Conservation (phyloP, 2,113 vertebrate species). For the Saimiri boliviensis region DNA sequence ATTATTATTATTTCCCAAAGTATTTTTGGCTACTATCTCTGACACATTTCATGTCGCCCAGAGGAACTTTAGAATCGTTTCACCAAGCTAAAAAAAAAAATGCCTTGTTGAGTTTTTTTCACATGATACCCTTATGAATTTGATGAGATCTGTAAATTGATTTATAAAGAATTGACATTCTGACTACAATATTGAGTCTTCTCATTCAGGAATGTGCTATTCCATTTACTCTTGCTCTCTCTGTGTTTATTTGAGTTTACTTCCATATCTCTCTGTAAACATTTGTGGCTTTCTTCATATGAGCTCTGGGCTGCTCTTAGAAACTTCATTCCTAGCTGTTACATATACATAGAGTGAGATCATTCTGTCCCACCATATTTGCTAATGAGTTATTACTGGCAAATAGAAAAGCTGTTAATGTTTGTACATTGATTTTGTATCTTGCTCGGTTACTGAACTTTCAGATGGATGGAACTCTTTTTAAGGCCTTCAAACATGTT, state of each 20-base stretch:
- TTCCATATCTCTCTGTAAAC: slow-evolving; percentile 69
- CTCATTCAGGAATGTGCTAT: not conserved
- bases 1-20: slow-evolving; percentile 39
- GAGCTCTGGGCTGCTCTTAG: slow-evolving; percentile 37
- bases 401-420: slow-evolving; percentile 8
- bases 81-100: slow-evolving; percentile 8
- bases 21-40: slow-evolving; percentile 33
- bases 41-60: not conserved
- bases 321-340: slow-evolving; percentile 15
- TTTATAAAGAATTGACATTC: slow-evolving; percentile 60
- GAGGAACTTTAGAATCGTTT: slow-evolving; percentile 43
- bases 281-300: slow-evolving; percentile 45
- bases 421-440: not conserved
- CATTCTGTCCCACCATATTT: not conserved
- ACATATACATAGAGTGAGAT: not conserved
- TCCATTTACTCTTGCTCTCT: slow-evolving; percentile 6
- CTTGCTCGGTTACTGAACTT: not conserved
- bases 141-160: slow-evolving; percentile 33
- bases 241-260: slow-evolving; percentile 65
- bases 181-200: slow-evolving; percentile 17
- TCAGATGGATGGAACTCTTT: not conserved
- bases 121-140: slow-evolving; percentile 27
- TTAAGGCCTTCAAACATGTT: not conserved
- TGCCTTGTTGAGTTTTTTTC: slow-evolving; percentile 16
- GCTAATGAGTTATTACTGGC: slow-evolving; percentile 30